phyloP scores from a whole-genome alignment of 2,113 vertebrate genomes.

The Anthoscopus minutus region DNA sequence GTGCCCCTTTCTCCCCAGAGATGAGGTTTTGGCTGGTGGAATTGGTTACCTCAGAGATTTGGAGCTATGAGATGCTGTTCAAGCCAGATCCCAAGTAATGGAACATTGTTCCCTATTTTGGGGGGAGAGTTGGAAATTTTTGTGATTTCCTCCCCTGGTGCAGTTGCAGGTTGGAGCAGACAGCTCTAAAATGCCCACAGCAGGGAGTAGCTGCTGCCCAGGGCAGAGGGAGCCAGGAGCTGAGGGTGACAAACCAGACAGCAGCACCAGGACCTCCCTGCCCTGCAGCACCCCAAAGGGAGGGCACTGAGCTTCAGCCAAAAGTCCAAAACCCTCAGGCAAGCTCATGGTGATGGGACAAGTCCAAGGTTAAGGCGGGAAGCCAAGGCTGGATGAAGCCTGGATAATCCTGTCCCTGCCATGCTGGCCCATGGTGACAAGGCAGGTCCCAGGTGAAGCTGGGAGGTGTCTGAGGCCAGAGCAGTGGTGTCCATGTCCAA shows the following conservation, averaged over 20 bases:
- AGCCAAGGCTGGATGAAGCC: not conserved
- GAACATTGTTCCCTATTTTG: not conserved
- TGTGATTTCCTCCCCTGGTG: not conserved
- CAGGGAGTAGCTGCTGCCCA: not conserved
- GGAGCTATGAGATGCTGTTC: not conserved
- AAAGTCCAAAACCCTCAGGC: not conserved
- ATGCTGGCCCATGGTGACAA: fast-evolving
- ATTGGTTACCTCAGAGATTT: not conserved
- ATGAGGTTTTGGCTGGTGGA: not conserved
- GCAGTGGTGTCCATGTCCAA: not conserved
- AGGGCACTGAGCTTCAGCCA: not conserved
- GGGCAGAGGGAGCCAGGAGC: not conserved
- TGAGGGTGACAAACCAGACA: not conserved
- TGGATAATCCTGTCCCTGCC: not conserved
- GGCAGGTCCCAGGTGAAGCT: not conserved
- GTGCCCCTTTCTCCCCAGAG: not conserved
- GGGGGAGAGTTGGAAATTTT: not conserved
- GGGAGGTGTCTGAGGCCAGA: not conserved
- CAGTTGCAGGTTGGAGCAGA: not conserved
- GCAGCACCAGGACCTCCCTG: not conserved
- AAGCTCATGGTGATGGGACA: not conserved
- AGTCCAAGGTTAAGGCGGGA: not conserved
- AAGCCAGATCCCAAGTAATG: not conserved
- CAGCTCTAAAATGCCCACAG: not conserved
- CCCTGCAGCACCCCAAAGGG: not conserved